phyloP scores from a whole-genome alignment of 2,113 vertebrate genomes.

The Bubalus kerabau region DNA sequence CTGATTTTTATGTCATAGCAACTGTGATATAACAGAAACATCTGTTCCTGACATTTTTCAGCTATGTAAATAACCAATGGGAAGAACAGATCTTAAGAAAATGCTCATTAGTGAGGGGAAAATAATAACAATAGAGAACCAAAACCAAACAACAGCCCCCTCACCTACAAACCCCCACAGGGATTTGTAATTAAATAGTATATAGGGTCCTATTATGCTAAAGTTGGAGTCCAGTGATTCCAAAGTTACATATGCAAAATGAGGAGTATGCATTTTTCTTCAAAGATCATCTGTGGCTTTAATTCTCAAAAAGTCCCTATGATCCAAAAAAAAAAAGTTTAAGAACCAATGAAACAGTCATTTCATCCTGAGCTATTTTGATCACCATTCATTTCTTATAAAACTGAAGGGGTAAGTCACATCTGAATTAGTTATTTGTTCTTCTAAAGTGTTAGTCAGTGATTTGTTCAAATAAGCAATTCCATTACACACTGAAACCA shows the following conservation, averaged over 20 bases:
- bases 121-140: background rate
- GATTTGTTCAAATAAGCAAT: background rate
- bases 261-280: background rate
- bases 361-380: constrained; percentile 15
- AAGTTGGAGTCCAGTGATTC: background rate
- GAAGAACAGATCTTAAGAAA: background rate
- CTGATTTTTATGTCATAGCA: background rate
- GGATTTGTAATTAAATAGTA: background rate
- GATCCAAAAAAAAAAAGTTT: background rate
- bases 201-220: background rate
- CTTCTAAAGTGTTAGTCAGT: constrained; percentile 36
- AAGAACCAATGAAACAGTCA: background rate
- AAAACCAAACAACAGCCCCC: background rate
- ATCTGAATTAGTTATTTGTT: background rate
- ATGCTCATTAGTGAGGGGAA: background rate
- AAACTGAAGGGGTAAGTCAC: background rate
- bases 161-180: background rate
- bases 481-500: background rate
- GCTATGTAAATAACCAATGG: background rate
- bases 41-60: background rate
- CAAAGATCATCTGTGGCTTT: background rate
- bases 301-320: background rate
- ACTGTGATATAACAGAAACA: background rate
- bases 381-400: background rate
- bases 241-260: background rate